Evolutionary conservation across 2,797 vertebrate species (phyloP).

Genomic region (Pangasius sanitwongsei): DNA sequence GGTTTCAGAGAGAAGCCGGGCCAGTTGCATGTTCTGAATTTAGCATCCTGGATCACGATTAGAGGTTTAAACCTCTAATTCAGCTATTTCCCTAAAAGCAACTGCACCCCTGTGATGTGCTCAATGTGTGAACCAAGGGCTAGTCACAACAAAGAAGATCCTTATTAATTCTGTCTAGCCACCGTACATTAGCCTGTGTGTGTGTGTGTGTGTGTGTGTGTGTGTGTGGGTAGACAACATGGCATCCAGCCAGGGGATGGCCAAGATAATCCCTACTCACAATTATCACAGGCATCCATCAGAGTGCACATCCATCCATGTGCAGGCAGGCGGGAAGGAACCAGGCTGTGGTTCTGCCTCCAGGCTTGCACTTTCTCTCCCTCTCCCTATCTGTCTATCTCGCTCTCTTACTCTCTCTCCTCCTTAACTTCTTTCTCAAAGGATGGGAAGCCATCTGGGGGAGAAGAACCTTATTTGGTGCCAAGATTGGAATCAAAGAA

Average conservation of each 20-base stretch:
- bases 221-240: slow-evolving; percentile 50
- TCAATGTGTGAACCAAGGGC: not conserved
- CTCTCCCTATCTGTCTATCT: not conserved
- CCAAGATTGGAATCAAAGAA: slow-evolving; percentile 60
- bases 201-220: slow-evolving; percentile 30
- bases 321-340: slow-evolving; percentile 33
- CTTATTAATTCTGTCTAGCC: slow-evolving; percentile 40
- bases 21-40: slow-evolving; percentile 36
- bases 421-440: slow-evolving; percentile 20
- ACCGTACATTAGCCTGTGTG: slow-evolving; percentile 46
- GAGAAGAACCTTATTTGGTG: slow-evolving; percentile 54
- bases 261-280: slow-evolving; percentile 47
- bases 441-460: slow-evolving; percentile 51
- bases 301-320: slow-evolving; percentile 50
- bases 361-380: slow-evolving; percentile 7
- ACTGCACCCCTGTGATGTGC: slow-evolving; percentile 17
- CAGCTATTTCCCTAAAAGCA: slow-evolving; percentile 22
- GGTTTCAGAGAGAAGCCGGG: slow-evolving; percentile 32
- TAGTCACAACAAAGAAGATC: slow-evolving; percentile 39
- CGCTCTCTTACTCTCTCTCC: slow-evolving; percentile 7
- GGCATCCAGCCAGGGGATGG: slow-evolving; percentile 44
- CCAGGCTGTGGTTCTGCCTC: slow-evolving; percentile 25
- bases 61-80: slow-evolving; percentile 31
- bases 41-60: slow-evolving; percentile 31
- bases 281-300: slow-evolving; percentile 59